A percentile compares a stretch with the other conserved stretches of the same genome.
Evolutionary conservation across 2,888 invertebrate species (phyloP).

Genomic region (Drosophila rubida): DNA sequence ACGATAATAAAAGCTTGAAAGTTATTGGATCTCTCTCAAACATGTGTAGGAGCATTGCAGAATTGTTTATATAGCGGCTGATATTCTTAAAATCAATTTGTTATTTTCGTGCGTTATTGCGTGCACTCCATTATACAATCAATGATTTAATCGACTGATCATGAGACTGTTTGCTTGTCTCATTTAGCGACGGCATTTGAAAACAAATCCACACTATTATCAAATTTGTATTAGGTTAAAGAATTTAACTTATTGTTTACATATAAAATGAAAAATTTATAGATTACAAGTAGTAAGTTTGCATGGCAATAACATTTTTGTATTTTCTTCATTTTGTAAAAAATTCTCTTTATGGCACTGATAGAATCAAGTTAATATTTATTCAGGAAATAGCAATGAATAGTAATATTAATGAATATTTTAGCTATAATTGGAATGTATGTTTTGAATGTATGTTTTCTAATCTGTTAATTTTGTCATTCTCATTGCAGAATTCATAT

Average conservation of each 20-base stretch:
- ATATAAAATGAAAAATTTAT: too few relatives aligned
- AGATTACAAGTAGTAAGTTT: too few relatives aligned
- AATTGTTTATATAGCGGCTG: not conserved
- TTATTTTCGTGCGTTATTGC: not conserved
- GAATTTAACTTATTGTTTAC: too few relatives aligned
- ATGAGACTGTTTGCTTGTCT: not conserved
- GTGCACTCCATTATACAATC: not conserved
- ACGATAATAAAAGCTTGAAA: not conserved
- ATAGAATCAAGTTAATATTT: too few relatives aligned
- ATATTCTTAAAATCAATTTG: constrained; percentile 4
- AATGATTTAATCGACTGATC: not conserved
- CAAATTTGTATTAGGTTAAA: not conserved
- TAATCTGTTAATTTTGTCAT: constrained; percentile 12
- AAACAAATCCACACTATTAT: not conserved
- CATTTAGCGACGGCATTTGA: not conserved
- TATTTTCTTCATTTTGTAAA: too few relatives aligned
- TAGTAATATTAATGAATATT: too few relatives aligned
- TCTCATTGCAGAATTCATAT: constrained; percentile 69
- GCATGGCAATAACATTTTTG: too few relatives aligned
- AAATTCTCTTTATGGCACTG: too few relatives aligned
- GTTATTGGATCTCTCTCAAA: not conserved
- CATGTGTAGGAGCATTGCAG: not conserved
- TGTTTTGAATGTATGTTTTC: too few relatives aligned
- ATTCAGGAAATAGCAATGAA: too few relatives aligned
- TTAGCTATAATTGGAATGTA: not conserved